Evolutionary conservation across 2,113 vertebrate genomes (phyloP).

Genomic region (Amia ocellicauda): DNA sequence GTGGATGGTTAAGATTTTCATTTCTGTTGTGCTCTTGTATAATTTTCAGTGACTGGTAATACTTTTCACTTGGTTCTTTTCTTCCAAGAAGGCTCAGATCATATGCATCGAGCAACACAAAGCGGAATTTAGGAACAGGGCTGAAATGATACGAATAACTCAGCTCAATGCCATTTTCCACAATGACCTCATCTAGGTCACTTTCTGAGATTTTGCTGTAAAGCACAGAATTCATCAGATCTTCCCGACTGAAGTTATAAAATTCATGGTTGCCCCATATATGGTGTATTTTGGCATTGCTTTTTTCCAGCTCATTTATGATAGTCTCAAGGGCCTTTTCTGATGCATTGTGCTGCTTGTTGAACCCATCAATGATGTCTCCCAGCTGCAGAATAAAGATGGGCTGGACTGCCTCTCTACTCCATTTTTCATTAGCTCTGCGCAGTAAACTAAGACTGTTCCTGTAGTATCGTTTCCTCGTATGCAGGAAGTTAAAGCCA

Average conservation of each 20-base stretch:
- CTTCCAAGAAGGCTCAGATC: conserved; percentile 81
- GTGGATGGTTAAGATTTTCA: conserved; percentile 76
- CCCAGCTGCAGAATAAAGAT: conserved; percentile 86
- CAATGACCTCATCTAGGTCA: not conserved
- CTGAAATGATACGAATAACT: conserved; percentile 84
- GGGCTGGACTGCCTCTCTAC: conserved; percentile 40
- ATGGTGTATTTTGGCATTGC: conserved; percentile 71
- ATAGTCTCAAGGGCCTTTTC: conserved; percentile 67
- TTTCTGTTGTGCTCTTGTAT: conserved; percentile 78
- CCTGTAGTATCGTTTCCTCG: conserved; percentile 72
- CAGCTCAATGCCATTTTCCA: conserved; percentile 25
- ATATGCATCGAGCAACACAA: conserved; percentile 84
- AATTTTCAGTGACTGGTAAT: conserved; percentile 59
- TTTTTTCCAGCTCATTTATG: conserved; percentile 56
- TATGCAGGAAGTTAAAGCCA: conserved; percentile 66
- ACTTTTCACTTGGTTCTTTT: conserved; percentile 58
- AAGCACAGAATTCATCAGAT: conserved; percentile 62
- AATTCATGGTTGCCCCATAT: conserved; percentile 94
- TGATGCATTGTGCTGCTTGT: conserved; percentile 56
- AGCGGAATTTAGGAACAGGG: conserved; percentile 65
- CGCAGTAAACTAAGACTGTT: conserved; percentile 68
- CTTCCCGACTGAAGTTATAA: conserved; percentile 84
- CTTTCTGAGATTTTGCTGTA: conserved; percentile 55
- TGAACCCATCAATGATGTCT: conserved; percentile 87
- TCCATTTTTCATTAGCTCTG: conserved; percentile 68